Conservation (phyloP, 2,888 invertebrate species). For the Scelioninae gen. 2 region DNA sequence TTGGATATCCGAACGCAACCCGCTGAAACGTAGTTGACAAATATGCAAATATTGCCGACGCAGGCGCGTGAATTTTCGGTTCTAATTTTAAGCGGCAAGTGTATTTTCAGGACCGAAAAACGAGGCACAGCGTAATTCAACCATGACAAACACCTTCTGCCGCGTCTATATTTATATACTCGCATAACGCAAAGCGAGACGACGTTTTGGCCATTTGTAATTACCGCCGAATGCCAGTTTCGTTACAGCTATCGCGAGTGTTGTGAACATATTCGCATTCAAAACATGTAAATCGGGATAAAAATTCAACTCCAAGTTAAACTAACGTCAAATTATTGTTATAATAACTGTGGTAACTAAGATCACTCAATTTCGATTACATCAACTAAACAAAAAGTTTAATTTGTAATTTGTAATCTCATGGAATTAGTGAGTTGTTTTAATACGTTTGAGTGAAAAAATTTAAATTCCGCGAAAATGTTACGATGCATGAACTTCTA, state of each 20-base stretch:
- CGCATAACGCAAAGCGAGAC: neutral
- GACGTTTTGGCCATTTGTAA: slow-evolving; percentile 10
- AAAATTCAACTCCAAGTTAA: too few relatives aligned
- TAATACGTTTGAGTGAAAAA: too few relatives aligned
- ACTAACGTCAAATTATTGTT: too few relatives aligned
- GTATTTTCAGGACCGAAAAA: slow-evolving; percentile 46
- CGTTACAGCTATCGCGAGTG: neutral
- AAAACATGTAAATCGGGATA: too few relatives aligned
- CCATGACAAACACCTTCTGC: slow-evolving; percentile 43
- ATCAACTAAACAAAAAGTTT: too few relatives aligned
- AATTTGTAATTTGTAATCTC: too few relatives aligned
- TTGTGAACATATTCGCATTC: too few relatives aligned
- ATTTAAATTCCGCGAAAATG: too few relatives aligned
- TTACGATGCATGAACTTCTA: too few relatives aligned
- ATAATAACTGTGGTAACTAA: too few relatives aligned
- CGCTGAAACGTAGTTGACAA: slow-evolving; percentile 32
- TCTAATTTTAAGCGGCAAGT: slow-evolving; percentile 40
- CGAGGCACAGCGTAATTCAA: slow-evolving; percentile 39
- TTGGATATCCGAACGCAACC: slow-evolving; percentile 12
- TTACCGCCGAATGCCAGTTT: slow-evolving; percentile 12
- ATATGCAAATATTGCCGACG: slow-evolving; percentile 28
- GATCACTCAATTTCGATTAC: too few relatives aligned
- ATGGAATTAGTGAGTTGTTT: too few relatives aligned
- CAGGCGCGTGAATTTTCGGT: slow-evolving; percentile 14
- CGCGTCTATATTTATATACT: slow-evolving; percentile 30